Evolutionary conservation across 35 echinoderm and acorn worm genomes (phyloP), one percentile per base, ranked within the genome.

Genomic region (Anneissia japonica): DNA sequence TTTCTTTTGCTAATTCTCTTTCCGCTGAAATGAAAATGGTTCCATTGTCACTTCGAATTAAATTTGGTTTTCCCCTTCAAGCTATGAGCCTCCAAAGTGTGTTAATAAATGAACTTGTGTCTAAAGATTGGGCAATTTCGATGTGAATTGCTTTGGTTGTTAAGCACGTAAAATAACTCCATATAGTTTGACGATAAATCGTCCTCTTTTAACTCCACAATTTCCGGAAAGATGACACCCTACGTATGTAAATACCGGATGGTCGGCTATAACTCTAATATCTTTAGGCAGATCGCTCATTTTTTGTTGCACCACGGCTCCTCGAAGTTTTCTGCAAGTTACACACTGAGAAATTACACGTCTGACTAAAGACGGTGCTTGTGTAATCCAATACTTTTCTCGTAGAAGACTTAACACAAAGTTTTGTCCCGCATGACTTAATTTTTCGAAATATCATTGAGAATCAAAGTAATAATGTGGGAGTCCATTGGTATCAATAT

Each of bases 81-180:
- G 73, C 40, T n/a, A 90, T 83, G 37, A 91, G 90, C 26, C 37
- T 37, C 23, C 74, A n/a, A 29, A 90, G n/a, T 21, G 78, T 83
- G 26, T 79, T 79, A 56, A 94, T 91, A 32, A 45, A 94, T 16
- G 88, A 94, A 80, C 90, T 79, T 14, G 92, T 94, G 77, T 83
- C 79, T 0, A 94, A 35, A n/a, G 35, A 28, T 41, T 94, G 46
- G 17, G 85, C 84, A 30, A 82, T 41, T 55, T 93, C 91, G 0
- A 93, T 79, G 46, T 93, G 91, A 36, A 89, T 81, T 77, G 91
- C 86, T 33, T 86, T 72, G 38, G 43, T 74, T 21, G 86, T 43
- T 6, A 93, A 41, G 39, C 86, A 93, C 12, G 85, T 92, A 38
- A 92, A 19, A 87, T 46, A 0, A 75, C 77, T 13, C 77, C 90